Evolutionary conservation across 2,113 vertebrate genomes (phyloP).

Genomic region (Anthoscopus minutus): DNA sequence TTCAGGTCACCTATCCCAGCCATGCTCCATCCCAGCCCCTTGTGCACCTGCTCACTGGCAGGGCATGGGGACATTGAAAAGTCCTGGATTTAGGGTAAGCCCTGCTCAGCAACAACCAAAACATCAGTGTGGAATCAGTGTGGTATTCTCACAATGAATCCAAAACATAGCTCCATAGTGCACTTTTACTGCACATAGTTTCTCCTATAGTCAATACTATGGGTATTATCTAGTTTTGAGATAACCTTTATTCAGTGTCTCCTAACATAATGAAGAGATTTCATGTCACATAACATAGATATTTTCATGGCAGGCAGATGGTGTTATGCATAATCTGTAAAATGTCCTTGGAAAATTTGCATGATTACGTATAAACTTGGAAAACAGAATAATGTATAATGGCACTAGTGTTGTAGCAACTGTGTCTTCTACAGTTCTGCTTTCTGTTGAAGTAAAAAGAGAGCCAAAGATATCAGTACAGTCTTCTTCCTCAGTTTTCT

Average conservation of each 20-base stretch:
- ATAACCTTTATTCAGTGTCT: neutral
- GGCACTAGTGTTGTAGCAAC: neutral
- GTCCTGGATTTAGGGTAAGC: neutral
- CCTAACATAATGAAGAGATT: neutral
- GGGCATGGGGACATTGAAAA: neutral
- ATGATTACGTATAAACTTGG: neutral
- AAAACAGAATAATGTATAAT: neutral
- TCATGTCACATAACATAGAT: neutral
- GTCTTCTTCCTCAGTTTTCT: neutral
- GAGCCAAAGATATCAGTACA: neutral
- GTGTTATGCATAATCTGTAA: neutral
- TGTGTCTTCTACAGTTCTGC: neutral
- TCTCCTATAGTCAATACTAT: neutral
- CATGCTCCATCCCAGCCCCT: neutral
- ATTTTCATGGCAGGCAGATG: neutral
- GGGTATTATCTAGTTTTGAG: neutral
- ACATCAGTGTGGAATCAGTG: rapidly evolving
- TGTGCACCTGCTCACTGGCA: neutral
- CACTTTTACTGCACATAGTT: neutral
- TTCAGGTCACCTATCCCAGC: neutral
- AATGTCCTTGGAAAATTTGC: neutral
- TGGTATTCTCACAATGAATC: neutral
- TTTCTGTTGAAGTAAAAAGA: neutral
- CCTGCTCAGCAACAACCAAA: neutral
- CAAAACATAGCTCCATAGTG: neutral